Conservation (phyloP, 2,797 vertebrate genomes). For the Peromyscus eremicus region DNA sequence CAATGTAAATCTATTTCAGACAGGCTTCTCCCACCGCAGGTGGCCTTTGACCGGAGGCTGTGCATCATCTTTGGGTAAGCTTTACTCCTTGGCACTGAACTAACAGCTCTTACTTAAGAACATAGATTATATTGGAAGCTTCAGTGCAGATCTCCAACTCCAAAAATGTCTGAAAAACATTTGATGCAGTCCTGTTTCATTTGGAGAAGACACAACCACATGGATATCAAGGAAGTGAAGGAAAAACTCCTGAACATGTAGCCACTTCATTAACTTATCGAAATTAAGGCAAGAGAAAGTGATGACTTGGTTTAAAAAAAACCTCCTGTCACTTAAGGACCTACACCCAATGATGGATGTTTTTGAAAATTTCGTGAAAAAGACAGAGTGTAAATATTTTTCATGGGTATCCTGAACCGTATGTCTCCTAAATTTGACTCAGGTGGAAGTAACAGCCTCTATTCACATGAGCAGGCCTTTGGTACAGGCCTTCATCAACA, state of each 20-base stretch:
- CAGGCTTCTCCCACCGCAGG: background rate
- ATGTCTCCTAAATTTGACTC: background rate
- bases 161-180: background rate
- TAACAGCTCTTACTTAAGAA: background rate
- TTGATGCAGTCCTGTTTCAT: background rate
- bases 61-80: background rate
- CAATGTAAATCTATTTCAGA: background rate
- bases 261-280: no score
- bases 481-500: background rate
- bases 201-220: background rate
- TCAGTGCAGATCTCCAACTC: background rate
- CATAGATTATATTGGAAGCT: background rate
- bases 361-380: background rate
- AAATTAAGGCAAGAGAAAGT: background rate
- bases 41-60: rapidly evolving
- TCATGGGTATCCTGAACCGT: background rate
- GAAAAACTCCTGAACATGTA: no score
- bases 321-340: background rate
- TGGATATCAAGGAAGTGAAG: background rate
- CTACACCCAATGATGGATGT: background rate
- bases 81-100: no score
- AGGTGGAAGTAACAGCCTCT: background rate
- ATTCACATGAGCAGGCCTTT: background rate
- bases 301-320: background rate
- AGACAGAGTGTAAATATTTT: background rate